Conservation (phyloP, 2,113 vertebrate species). For the Planiliza haematocheilus region DNA sequence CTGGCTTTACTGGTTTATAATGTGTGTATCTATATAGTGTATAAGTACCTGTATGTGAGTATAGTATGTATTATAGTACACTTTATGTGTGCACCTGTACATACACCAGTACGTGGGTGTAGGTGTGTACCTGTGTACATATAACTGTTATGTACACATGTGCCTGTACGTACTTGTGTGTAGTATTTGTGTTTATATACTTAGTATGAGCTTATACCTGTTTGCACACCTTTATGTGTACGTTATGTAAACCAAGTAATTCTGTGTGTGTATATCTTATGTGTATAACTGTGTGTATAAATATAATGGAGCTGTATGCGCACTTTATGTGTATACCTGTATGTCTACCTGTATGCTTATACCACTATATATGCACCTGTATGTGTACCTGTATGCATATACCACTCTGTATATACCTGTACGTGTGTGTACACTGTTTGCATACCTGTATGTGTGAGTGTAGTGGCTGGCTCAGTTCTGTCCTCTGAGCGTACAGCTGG, state of each 20-base stretch:
- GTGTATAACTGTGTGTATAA: background rate
- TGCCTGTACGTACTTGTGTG: background rate
- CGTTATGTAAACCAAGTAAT: background rate
- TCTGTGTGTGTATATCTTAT: too few species aligned
- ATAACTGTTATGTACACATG: too few species aligned
- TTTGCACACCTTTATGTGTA: too few species aligned
- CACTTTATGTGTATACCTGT: background rate
- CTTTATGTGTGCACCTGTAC: too few species aligned
- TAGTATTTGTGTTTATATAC: background rate
- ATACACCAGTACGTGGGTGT: too few species aligned
- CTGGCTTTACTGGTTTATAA: too few species aligned
- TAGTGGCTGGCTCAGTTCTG: constrained; percentile 64
- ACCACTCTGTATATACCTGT: background rate
- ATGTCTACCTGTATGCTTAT: background rate
- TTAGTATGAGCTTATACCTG: too few species aligned
- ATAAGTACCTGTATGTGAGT: too few species aligned
- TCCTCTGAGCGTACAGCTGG: constrained; percentile 69
- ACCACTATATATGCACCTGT: too few species aligned
- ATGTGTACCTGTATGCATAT: background rate
- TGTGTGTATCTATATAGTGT: background rate
- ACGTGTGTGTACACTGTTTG: background rate
- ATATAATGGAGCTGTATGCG: background rate
- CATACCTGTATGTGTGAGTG: constrained; percentile 70
- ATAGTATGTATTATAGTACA: too few species aligned
- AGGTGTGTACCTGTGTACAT: too few species aligned